These are phyloP conservation scores for Martes martes DNA, from an alignment of 2,113 vertebrate genomes.

Conservation along the genomic window DNA sequence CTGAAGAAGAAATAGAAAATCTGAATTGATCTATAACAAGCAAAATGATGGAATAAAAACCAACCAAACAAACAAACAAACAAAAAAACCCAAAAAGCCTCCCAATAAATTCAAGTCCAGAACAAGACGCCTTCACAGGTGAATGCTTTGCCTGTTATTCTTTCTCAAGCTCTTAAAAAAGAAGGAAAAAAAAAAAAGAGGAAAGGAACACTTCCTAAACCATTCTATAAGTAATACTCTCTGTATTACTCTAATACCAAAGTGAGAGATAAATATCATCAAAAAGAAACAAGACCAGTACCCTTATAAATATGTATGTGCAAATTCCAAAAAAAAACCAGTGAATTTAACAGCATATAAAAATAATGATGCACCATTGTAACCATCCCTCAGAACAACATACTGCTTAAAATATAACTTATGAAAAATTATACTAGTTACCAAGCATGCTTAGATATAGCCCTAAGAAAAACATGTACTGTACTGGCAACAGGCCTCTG, in stretches of 20 bases:
- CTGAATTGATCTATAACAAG: not conserved
- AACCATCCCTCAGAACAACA: too few species aligned
- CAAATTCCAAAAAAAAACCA: not conserved
- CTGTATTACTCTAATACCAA: not conserved
- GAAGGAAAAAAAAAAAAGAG: not conserved
- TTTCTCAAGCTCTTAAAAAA: not conserved
- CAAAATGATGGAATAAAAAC: not conserved
- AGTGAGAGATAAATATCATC: not conserved
- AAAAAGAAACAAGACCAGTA: not conserved
- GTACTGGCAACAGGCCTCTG: too few species aligned
- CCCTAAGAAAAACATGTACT: too few species aligned
- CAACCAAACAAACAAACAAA: not conserved
- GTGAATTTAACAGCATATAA: not conserved
- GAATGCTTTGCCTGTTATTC: not conserved
- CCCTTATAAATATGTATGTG: too few species aligned
- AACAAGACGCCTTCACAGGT: not conserved
- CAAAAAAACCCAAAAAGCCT: not conserved
- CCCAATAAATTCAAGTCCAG: not conserved
- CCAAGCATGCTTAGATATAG: too few species aligned
- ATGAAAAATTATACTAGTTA: too few species aligned
- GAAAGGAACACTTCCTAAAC: not conserved
- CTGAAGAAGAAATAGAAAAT: not conserved
- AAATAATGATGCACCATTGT: not conserved
- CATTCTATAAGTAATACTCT: not conserved
- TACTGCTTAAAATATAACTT: too few species aligned